Evolutionary conservation across 64 coral and sea anemone genomes (phyloP).

Genomic region (Stichodactyla mertensii): DNA sequence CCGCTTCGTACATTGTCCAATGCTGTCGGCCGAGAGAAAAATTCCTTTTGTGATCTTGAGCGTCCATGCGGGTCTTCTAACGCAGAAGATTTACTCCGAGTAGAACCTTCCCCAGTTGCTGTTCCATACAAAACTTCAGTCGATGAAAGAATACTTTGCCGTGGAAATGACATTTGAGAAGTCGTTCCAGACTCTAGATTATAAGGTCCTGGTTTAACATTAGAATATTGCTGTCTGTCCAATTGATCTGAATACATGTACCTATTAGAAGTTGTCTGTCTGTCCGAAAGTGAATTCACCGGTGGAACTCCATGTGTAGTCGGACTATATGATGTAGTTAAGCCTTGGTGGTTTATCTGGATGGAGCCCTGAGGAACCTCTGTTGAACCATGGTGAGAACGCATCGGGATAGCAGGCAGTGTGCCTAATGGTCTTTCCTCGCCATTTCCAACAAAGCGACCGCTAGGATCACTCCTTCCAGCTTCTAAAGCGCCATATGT

Average conservation of each 20-base stretch:
- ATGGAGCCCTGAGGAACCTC: neutral
- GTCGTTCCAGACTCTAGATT: neutral
- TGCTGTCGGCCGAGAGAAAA: neutral
- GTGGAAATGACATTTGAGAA: neutral
- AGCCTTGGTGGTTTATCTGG: neutral
- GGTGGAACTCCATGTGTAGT: neutral
- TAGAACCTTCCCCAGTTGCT: conserved; percentile 12
- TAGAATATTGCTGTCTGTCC: neutral
- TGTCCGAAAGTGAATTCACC: neutral
- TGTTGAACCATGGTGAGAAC: neutral
- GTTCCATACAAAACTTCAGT: neutral
- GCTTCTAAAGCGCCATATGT: neutral
- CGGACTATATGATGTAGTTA: neutral
- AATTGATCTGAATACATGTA: no score
- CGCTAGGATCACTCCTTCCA: no score
- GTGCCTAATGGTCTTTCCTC: neutral
- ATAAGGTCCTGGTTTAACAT: neutral
- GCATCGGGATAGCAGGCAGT: neutral
- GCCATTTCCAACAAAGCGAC: neutral
- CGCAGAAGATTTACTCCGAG: neutral
- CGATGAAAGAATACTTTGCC: conserved; percentile 9
- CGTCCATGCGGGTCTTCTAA: neutral
- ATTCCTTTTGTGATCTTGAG: neutral
- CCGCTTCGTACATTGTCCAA: neutral
- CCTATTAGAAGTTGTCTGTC: neutral